These are phyloP conservation scores for Atta texana DNA, from an alignment of 1,140 invertebrate genomes.

Conservation along the genomic window DNA sequence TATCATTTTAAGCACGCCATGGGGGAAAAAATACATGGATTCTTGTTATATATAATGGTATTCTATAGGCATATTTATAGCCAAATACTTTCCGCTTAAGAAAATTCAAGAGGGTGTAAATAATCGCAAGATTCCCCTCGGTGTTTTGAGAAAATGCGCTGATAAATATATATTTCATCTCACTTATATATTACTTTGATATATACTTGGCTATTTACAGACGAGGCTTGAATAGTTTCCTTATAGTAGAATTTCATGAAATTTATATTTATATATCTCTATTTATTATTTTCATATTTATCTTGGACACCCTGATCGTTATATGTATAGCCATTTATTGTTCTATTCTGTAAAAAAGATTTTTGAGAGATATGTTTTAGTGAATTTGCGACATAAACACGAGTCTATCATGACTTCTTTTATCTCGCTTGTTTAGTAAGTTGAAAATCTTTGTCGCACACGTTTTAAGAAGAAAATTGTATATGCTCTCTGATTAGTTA, in stretches of 20 bases:
- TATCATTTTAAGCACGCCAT: slow-evolving; percentile 42
- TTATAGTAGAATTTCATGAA: neutral
- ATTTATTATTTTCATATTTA: neutral
- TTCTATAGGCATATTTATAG: slow-evolving; percentile 56
- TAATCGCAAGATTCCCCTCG: neutral
- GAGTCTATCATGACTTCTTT: neutral
- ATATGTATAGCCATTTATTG: neutral
- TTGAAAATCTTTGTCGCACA: neutral
- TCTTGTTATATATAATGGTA: slow-evolving; percentile 30
- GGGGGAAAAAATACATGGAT: neutral
- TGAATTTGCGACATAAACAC: neutral
- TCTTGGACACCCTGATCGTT: neutral
- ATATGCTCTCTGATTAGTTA: slow-evolving; percentile 19
- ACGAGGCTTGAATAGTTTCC: neutral
- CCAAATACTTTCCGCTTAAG: neutral
- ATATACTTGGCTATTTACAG: neutral
- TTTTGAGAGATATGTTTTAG: neutral
- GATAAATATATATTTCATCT: neutral
- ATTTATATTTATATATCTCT: neutral
- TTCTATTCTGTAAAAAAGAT: neutral
- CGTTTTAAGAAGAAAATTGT: slow-evolving; percentile 19
- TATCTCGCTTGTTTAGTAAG: slow-evolving; percentile 6
- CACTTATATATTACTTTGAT: neutral
- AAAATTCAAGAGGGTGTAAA: slow-evolving; percentile 10
- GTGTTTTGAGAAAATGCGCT: neutral